Evolutionary conservation across 2,888 invertebrate genomes (phyloP).

Genomic region (Orchesellides sinensis): DNA sequence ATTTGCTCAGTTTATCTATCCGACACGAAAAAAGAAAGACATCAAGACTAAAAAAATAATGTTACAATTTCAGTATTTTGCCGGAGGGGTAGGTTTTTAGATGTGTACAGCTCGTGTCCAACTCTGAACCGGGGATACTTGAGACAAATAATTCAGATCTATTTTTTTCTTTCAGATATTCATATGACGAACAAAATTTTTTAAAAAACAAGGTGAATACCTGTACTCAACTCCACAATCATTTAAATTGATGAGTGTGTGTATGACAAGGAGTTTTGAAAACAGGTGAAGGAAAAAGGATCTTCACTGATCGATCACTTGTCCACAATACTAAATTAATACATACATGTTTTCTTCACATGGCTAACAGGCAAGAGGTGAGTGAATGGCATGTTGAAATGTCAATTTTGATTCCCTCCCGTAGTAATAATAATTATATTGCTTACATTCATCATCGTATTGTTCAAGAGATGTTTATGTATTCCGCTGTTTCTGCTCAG

Average conservation of each 20-base stretch:
- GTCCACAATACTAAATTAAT: neutral
- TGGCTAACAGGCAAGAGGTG: conserved; percentile 28
- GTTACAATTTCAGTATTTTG: too few relatives aligned
- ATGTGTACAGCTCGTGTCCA: too few relatives aligned
- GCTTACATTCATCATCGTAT: conserved; percentile 30
- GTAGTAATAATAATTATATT: conserved; percentile 57
- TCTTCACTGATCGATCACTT: conserved; percentile 35
- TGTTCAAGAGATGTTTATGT: conserved; percentile 17
- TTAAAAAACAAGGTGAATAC: neutral
- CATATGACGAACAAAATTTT: conserved; percentile 28
- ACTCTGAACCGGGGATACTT: neutral
- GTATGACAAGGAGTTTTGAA: neutral
- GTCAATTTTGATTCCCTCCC: conserved; percentile 67
- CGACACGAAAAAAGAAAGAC: neutral
- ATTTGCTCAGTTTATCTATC: neutral
- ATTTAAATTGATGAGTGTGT: neutral
- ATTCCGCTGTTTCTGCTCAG: conserved; percentile 22
- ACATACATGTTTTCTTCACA: conserved; percentile 2
- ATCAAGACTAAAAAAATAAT: neutral
- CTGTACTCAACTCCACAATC: neutral
- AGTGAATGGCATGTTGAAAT: conserved; percentile 61
- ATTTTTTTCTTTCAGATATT: neutral
- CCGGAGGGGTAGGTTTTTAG: too few relatives aligned
- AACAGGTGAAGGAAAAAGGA: conserved; percentile 47
- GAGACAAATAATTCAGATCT: conserved; percentile 20